Conservation (phyloP, 64 coral and sea anemone genomes). For the Montipora cactus region DNA sequence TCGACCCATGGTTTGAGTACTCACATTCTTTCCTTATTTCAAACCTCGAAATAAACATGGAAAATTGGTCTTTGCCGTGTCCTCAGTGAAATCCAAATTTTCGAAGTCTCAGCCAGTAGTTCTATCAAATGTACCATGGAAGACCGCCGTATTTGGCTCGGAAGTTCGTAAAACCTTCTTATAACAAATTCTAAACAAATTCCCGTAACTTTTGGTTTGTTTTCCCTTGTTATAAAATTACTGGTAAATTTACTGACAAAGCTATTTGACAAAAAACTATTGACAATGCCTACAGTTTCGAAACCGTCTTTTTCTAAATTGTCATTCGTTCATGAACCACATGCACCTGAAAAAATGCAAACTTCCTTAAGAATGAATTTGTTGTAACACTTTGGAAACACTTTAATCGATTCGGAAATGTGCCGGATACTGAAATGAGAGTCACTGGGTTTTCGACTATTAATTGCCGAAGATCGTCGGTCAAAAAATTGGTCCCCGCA, state of each 20-base stretch:
- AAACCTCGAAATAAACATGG: not conserved
- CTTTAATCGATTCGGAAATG: not conserved
- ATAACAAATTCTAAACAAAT: not conserved
- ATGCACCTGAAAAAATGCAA: not conserved
- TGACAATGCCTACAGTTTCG: not conserved
- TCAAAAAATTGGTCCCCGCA: not conserved
- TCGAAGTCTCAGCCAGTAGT: too few relatives aligned
- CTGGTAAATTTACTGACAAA: not conserved
- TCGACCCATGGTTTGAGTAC: not conserved
- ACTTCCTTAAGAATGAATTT: not conserved
- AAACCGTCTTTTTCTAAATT: not conserved
- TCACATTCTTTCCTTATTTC: constrained; percentile 17
- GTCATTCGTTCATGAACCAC: not conserved
- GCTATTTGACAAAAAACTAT: not conserved
- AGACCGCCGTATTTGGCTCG: not conserved
- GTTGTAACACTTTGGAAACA: not conserved
- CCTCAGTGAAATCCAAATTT: too few relatives aligned
- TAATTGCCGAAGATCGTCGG: too few relatives aligned
- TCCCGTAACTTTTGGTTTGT: too few relatives aligned
- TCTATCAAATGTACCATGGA: too few relatives aligned
- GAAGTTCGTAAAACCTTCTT: not conserved
- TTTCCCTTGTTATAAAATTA: not conserved
- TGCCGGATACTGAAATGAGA: not conserved
- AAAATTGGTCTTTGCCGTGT: not conserved
- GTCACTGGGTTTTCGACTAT: too few relatives aligned